These are phyloP conservation scores for Musca domestica DNA, from an alignment of 1,140 invertebrate species.

Conservation along the genomic window DNA sequence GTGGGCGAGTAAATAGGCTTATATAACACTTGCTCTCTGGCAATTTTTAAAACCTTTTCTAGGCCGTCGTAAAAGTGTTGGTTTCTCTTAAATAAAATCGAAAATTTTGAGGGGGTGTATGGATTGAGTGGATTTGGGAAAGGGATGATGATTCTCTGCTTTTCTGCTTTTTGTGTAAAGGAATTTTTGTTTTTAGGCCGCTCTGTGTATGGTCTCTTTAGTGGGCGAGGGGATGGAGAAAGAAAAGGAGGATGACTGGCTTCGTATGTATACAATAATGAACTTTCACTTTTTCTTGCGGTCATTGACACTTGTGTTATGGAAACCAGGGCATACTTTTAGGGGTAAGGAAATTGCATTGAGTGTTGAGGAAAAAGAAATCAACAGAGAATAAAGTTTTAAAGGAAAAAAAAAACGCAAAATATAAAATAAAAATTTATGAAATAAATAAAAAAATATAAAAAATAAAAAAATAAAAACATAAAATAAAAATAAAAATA, in stretches of 20 bases:
- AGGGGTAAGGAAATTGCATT: neutral
- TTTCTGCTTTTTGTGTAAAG: neutral
- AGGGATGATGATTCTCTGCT: no score
- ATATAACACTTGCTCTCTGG: no score
- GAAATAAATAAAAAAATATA: neutral
- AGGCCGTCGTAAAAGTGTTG: neutral
- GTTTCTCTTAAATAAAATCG: neutral
- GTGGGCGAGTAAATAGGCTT: no score
- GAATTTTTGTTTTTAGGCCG: slow-evolving; percentile 1
- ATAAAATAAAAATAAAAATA: neutral
- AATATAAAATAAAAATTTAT: neutral
- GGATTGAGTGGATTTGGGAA: neutral
- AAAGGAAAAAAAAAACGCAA: neutral
- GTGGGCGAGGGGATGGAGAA: neutral
- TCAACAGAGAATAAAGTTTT: neutral
- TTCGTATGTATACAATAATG: neutral
- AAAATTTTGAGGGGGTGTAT: neutral
- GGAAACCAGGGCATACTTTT: slow-evolving; percentile 8
- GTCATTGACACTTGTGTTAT: slow-evolving; percentile 13
- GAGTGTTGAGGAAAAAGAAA: neutral
- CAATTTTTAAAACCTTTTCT: neutral
- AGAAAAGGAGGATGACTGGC: neutral
- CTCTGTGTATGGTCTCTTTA: neutral
- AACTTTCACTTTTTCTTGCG: slow-evolving; percentile 6
- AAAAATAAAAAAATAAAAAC: neutral